Evolutionary conservation across 2,888 invertebrate species (phyloP).

Genomic region (Desoria tigrina): DNA sequence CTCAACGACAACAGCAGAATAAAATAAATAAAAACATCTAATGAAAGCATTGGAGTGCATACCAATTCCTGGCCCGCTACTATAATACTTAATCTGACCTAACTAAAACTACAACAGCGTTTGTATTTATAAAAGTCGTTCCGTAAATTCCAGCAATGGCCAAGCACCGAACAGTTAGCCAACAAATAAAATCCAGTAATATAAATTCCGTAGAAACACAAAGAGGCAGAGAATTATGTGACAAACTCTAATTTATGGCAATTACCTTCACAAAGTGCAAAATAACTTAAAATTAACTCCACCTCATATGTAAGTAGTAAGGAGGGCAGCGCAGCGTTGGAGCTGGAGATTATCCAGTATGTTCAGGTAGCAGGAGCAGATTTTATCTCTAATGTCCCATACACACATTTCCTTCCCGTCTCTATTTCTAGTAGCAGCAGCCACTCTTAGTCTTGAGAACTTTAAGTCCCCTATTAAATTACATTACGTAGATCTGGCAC

Average conservation of each 20-base stretch:
- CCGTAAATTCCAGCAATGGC: no score
- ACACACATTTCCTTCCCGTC: neutral
- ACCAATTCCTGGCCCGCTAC: no score
- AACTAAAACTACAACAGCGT: no score
- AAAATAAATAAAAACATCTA: no score
- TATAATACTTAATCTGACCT: no score
- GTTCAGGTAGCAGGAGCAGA: neutral
- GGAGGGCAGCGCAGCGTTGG: no score
- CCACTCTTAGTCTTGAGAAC: neutral
- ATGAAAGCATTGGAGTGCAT: no score
- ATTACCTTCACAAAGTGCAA: constrained; percentile 1
- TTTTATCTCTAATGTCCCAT: neutral
- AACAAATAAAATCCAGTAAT: neutral
- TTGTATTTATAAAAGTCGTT: no score
- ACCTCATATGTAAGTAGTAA: neutral
- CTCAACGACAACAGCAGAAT: no score
- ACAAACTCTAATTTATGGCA: constrained; percentile 4
- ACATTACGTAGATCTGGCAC: neutral
- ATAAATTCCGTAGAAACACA: neutral
- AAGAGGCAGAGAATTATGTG: constrained; percentile 2
- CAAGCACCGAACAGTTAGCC: no score
- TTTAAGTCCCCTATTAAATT: constrained; percentile 8
- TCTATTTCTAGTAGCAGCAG: neutral
- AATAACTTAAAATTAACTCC: constrained; percentile 7
- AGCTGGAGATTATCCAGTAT: constrained; percentile 1